Percentiles rank a stretch among this genome's conserved stretches.
phyloP scores from a whole-genome alignment of 2,113 vertebrate species.

The Eulemur macaco region DNA sequence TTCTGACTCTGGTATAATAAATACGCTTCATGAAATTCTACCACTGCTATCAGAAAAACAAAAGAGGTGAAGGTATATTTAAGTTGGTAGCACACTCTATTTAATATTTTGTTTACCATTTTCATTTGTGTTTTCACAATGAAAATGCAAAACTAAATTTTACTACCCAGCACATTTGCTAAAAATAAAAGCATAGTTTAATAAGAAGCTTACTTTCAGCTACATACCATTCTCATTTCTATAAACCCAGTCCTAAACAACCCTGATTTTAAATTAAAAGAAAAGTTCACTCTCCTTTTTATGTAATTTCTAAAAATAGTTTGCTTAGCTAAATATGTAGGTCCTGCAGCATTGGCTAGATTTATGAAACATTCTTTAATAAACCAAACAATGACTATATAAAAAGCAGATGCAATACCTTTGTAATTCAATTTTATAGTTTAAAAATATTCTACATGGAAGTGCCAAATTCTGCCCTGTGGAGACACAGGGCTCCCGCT shows the following conservation, averaged over 20 bases:
- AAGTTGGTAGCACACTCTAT: not conserved
- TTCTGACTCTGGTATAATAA: not conserved
- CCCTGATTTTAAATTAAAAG: constrained; percentile 62
- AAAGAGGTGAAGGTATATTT: not conserved
- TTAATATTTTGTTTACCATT: constrained; percentile 16
- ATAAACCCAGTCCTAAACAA: constrained; percentile 54
- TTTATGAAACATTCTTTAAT: constrained; percentile 79
- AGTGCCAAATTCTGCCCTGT: constrained; percentile 77
- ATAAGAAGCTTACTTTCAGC: constrained; percentile 54
- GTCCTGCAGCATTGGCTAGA: constrained; percentile 68
- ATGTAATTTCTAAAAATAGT: constrained; percentile 75
- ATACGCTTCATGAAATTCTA: not conserved
- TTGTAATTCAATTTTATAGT: constrained; percentile 80
- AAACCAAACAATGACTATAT: constrained; percentile 80
- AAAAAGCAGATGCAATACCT: constrained; percentile 81
- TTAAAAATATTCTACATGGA: constrained; percentile 78
- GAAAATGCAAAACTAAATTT: constrained; percentile 35
- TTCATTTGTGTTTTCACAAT: not conserved
- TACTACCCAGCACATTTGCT: not conserved
- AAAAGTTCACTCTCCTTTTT: constrained; percentile 70
- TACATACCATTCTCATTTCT: constrained; percentile 54
- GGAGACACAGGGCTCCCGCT: constrained; percentile 73
- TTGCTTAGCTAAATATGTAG: constrained; percentile 72
- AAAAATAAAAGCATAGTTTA: constrained; percentile 66
- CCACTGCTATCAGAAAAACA: not conserved